Percentiles rank a stretch among this genome's conserved stretches.
Conservation (phyloP, 2,113 vertebrate genomes). For the Salminus brasiliensis region DNA sequence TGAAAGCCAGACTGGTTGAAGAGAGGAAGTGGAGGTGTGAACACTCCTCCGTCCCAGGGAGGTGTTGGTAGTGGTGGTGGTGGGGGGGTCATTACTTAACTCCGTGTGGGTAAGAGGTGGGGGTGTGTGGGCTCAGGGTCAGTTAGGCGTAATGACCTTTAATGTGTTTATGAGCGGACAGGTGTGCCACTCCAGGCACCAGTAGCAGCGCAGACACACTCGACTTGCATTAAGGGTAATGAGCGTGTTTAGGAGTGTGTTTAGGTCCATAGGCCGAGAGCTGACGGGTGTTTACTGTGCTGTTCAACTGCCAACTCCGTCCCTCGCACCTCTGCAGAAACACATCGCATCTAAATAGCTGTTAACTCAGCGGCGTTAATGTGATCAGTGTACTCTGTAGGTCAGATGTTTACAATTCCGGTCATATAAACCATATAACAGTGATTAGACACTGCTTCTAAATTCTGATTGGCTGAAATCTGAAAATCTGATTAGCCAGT, state of each 20-base stretch:
- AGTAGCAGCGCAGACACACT: conserved; percentile 41
- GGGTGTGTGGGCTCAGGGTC: conserved; percentile 27
- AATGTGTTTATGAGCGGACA: conserved; percentile 75
- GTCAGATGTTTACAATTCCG: not conserved
- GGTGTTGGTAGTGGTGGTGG: too few relatives aligned
- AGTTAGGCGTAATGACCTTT: conserved; percentile 57
- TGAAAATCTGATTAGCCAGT: too few relatives aligned
- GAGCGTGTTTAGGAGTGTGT: not conserved
- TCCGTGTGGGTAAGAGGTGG: not conserved
- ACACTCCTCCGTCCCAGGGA: conserved; percentile 25
- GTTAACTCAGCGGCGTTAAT: too few relatives aligned
- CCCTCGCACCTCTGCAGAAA: not conserved
- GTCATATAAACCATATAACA: too few relatives aligned
- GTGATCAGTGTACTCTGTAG: not conserved
- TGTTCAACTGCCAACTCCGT: not conserved
- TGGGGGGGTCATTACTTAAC: conserved; percentile 52
- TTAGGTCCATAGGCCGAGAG: not conserved
- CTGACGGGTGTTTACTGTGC: conserved; percentile 1
- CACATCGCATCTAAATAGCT: not conserved
- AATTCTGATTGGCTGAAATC: too few relatives aligned
- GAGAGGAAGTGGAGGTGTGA: conserved; percentile 77
- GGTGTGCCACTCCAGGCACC: conserved; percentile 62
- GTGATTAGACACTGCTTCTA: too few relatives aligned
- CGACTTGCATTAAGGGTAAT: not conserved
- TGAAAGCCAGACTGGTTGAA: conserved; percentile 58